These are phyloP conservation scores for Ascidia mentula DNA, from an alignment of 23 tunicate genomes.

Conservation along the genomic window DNA sequence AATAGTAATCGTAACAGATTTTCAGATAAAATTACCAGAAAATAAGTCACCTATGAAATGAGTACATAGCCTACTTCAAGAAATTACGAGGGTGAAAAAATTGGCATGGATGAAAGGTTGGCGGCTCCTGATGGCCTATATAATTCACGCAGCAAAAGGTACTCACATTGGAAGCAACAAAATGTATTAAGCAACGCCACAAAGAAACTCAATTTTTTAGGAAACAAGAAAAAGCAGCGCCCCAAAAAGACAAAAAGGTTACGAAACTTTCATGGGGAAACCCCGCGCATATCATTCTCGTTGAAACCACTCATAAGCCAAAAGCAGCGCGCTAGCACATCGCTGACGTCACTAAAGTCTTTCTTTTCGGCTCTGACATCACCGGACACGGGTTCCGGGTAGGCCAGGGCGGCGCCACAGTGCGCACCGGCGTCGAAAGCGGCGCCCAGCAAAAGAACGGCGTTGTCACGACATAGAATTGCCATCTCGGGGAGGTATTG, in stretches of 20 bases:
- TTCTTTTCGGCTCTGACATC: not conserved
- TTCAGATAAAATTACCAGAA: no score
- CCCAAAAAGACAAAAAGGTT: not conserved
- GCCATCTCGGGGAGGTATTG: constrained; percentile 67
- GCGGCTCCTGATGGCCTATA: no score
- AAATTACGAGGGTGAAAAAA: no score
- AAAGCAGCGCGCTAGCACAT: constrained; percentile 30
- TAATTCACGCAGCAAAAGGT: no score
- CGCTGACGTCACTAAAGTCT: constrained; percentile 22
- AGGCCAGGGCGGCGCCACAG: constrained; percentile 24
- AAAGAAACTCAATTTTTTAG: no score
- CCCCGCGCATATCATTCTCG: constrained; percentile 27
- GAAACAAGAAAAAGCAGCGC: not conserved
- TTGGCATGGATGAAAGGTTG: no score
- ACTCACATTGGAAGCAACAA: no score
- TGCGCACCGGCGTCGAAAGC: constrained; percentile 53
- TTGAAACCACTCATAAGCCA: constrained; percentile 31
- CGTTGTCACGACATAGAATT: constrained; percentile 65
- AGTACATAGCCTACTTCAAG: no score
- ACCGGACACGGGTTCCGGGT: constrained; percentile 28
- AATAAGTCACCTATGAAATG: no score
- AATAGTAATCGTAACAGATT: no score
- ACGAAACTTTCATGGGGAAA: not conserved
- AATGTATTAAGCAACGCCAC: no score
- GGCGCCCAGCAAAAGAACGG: constrained; percentile 42